phyloP scores from a whole-genome alignment of 2,113 vertebrate genomes.

The Crotalus helleri region DNA sequence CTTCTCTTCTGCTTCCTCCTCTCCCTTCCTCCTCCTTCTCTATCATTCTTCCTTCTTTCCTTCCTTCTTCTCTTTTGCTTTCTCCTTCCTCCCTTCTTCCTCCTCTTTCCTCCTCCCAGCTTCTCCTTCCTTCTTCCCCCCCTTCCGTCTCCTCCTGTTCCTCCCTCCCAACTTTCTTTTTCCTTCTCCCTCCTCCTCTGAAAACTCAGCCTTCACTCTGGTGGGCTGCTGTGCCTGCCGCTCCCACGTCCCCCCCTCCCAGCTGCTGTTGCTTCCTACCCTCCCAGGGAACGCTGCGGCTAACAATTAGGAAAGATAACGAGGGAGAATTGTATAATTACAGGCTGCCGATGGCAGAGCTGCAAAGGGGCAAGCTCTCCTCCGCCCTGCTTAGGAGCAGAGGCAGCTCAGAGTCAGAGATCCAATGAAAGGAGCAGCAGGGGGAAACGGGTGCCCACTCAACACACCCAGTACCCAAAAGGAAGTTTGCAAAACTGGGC shows the following conservation, averaged over 20 bases:
- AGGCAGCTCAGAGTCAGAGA: slow-evolving; percentile 45
- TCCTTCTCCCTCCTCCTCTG: slow-evolving; percentile 16
- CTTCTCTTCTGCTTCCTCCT: no score
- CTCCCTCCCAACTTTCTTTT: no score
- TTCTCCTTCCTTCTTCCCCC: no score
- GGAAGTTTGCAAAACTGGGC: background rate
- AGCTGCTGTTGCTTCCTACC: slow-evolving; percentile 76
- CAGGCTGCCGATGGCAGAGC: slow-evolving; percentile 66
- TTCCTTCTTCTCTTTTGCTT: no score
- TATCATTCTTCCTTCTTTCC: no score
- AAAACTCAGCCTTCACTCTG: slow-evolving; percentile 15
- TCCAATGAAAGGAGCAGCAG: background rate
- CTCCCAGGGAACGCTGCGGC: slow-evolving; percentile 74
- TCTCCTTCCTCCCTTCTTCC: no score
- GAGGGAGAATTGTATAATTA: slow-evolving; percentile 82
- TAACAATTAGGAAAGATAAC: slow-evolving; percentile 82
- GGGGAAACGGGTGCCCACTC: background rate
- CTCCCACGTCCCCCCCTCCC: slow-evolving; percentile 68
- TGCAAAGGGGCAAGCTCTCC: background rate
- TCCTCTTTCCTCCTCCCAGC: no score
- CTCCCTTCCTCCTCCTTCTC: no score
- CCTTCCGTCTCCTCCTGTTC: background rate
- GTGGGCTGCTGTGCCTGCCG: slow-evolving; percentile 56
- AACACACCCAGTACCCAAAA: background rate
- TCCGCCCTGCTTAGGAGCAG: background rate